A percentile compares a stretch with the other conserved stretches of the same genome.
Evolutionary conservation across 64 coral and sea anemone genomes (phyloP).

Genomic region (Dendrophyllia cribrosa): DNA sequence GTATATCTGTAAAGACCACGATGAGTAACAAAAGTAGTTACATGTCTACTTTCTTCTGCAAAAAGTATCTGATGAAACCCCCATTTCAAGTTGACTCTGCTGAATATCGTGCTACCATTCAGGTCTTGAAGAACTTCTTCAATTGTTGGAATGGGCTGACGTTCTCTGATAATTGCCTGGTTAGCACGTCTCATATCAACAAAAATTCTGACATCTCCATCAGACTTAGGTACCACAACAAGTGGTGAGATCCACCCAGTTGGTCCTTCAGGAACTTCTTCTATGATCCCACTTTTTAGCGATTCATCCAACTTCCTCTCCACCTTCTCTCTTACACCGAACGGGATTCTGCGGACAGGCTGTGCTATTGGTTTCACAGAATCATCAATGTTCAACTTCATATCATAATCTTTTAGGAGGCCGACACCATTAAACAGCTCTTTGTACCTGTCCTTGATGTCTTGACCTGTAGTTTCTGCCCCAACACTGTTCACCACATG

Average conservation of each 20-base stretch:
- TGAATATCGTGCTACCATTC: not conserved
- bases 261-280: not conserved
- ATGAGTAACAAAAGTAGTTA: not conserved
- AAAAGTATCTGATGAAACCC: not conserved
- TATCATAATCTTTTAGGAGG: constrained; percentile 1
- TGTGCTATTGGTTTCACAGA: not conserved
- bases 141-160: not conserved
- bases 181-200: no score
- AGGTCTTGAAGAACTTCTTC: no score
- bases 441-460: not conserved
- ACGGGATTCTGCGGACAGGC: no score
- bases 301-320: no score
- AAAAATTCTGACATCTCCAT: no score
- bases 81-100: not conserved
- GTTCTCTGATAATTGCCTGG: constrained; percentile 3
- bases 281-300: not conserved
- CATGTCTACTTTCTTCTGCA: not conserved
- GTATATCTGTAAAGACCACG: no score
- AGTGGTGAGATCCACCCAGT: no score
- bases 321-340: no score
- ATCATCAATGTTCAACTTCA: constrained; percentile 32
- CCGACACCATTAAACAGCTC: not conserved
- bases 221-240: no score
- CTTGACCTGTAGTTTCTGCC: not conserved
- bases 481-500: not conserved